Base-by-base conservation (phyloP, 1,140 invertebrate species). In the Wasmannia auropunctata region DNA sequence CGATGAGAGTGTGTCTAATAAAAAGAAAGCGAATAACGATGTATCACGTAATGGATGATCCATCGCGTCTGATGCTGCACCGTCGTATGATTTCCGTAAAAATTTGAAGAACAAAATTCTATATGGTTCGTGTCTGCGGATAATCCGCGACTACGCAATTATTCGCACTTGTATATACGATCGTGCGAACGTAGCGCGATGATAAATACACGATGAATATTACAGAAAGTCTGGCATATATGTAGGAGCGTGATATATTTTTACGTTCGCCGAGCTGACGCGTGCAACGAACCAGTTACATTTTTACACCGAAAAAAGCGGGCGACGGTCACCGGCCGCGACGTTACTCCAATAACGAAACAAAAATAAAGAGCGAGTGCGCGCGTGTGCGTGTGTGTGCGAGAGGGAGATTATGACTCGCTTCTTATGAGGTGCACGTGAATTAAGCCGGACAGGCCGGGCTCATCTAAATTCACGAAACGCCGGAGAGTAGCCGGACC, bases 401-500 rank as follows among this genome's bases (percentile, higher is more conserved):
- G 60, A 37, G 40, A 19, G 19, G 25, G 56, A 60, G 56, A 79
- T 72, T 84, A 88, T 58, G 28, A 69, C 49, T 40, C 19, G 51
- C 58, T 56, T 74, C 72, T 46, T 43, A 54, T 28, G 63, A 83
- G 74, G 70, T 63, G 54, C 77, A 34, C 76, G 58, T 40, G 89
- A 88, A 88, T 90, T 90, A 90, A 88, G 70, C 34, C 81, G 56
- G 83, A 85, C 87, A 79, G 75, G 25, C 60, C 31, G 31, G 54
- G 25, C 88, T 85, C 89, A 91, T 91, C 87, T 91, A 74, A 87
- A 91, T 88, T 90, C 80, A 87, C 54, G 80, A 58, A 31, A 74
- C 67, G 46, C 60, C 58, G 67, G 56, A 34, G 74, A 74, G 62
- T 80, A 77, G 72, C 51, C 31, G 75, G 77, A 65, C 40, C 46